phyloP scores from a whole-genome alignment of 1,140 invertebrate genomes.

The Proctacanthus coquilletti region DNA sequence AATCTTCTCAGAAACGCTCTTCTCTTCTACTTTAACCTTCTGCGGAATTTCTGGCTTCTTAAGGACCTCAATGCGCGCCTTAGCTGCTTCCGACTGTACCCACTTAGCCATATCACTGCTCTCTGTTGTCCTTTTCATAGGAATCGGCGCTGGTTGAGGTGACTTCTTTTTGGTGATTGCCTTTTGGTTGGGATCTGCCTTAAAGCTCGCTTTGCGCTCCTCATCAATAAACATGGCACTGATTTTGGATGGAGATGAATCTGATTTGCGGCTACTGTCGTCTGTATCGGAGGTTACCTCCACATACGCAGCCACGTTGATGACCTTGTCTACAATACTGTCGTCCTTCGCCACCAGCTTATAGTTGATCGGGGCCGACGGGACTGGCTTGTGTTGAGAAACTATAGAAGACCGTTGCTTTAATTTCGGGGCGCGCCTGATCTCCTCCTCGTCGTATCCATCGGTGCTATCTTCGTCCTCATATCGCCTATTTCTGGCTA shows the following conservation, averaged over 20 bases:
- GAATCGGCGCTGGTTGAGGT: slow-evolving; percentile 1
- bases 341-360: slow-evolving; percentile 14
- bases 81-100: slow-evolving; percentile 11
- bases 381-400: not conserved
- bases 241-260: slow-evolving; percentile 23
- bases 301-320: slow-evolving; percentile 28
- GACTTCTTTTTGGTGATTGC: slow-evolving; percentile 10
- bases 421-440: slow-evolving; percentile 16
- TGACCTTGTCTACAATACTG: slow-evolving; percentile 24
- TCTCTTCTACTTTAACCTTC: not conserved
- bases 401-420: slow-evolving; percentile 10
- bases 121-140: not conserved
- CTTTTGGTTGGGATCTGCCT: slow-evolving; percentile 19
- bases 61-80: not conserved
- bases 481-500: slow-evolving; percentile 11
- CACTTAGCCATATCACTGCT: slow-evolving; percentile 11
- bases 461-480: slow-evolving; percentile 26
- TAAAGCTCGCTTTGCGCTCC: slow-evolving; percentile 29
- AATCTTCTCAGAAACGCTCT: too few species aligned
- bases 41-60: not conserved
- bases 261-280: slow-evolving; percentile 24
- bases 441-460: slow-evolving; percentile 21
- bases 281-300: slow-evolving; percentile 26
- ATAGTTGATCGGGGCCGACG: slow-evolving; percentile 15
- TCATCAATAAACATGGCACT: slow-evolving; percentile 31